Conservation (phyloP, 2,888 invertebrate genomes). For the Acrobasis repandana region DNA sequence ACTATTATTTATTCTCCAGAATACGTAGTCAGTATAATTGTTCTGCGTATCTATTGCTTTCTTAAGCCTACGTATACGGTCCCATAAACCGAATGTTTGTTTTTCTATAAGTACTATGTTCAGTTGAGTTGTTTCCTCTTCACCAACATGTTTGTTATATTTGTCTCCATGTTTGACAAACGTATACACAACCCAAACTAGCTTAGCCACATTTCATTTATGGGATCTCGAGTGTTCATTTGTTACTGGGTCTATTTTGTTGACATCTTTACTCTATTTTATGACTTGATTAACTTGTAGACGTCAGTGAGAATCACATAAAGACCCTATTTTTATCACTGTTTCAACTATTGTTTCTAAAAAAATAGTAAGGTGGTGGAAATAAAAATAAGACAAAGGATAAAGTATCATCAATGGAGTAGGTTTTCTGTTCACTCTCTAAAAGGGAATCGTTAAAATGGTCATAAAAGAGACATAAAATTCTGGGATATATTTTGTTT, state of each 20-base stretch:
- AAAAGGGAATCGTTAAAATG: background rate
- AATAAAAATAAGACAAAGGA: background rate
- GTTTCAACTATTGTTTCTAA: background rate
- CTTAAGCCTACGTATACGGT: background rate
- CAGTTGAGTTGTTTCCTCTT: conserved; percentile 1
- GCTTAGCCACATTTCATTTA: conserved; percentile 4
- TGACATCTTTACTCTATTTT: conserved; percentile 5
- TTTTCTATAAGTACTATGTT: background rate
- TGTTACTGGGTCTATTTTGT: background rate
- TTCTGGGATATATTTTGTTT: background rate
- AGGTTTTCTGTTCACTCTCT: background rate
- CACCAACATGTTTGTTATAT: background rate
- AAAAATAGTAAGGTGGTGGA: background rate
- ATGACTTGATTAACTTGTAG: conserved; percentile 6
- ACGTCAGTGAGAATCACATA: background rate
- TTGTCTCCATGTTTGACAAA: conserved; percentile 13
- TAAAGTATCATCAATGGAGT: background rate
- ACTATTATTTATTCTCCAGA: too few relatives aligned
- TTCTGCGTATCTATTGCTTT: background rate
- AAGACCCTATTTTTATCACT: conserved; percentile 5
- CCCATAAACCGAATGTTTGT: conserved; percentile 4
- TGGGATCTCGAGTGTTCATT: background rate
- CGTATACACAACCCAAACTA: background rate
- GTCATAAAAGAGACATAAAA: background rate
- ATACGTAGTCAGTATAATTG: background rate